Percentiles rank a stretch among this genome's conserved stretches.
Evolutionary conservation across 2,113 vertebrate genomes (phyloP).

Genomic region (Tautogolabrus adspersus): DNA sequence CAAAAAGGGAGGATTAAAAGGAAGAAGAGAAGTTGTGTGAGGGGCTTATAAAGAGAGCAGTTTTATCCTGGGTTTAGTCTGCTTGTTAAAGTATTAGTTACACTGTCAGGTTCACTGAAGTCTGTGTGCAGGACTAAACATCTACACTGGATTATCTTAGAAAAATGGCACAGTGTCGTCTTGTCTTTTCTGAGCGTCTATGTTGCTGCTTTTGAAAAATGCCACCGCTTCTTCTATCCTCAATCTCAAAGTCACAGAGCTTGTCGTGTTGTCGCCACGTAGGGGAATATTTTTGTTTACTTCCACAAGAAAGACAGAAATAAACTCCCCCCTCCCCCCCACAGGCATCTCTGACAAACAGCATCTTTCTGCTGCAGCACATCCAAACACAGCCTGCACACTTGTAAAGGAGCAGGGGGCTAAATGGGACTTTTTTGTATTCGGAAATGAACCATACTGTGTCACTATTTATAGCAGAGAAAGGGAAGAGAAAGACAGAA

Average conservation of each 20-base stretch:
- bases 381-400: conserved; percentile 11
- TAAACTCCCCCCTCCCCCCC: conserved; percentile 35
- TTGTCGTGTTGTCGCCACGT: conserved; percentile 18
- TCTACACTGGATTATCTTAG: too few species aligned
- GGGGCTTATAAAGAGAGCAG: conserved; percentile 14
- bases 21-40: conserved; percentile 25
- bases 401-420: conserved; percentile 29
- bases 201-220: conserved; percentile 25
- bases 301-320: conserved; percentile 50
- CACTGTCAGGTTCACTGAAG: not conserved
- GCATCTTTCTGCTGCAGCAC: conserved; percentile 29
- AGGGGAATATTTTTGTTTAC: conserved; percentile 53
- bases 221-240: conserved; percentile 1
- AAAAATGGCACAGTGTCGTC: not conserved
- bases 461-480: not conserved
- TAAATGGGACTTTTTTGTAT: not conserved
- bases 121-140: not conserved
- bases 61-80: not conserved
- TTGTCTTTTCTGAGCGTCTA: conserved; percentile 33
- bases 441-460: not conserved
- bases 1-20: conserved; percentile 1
- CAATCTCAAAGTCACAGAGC: conserved; percentile 39
- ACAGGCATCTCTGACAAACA: conserved; percentile 28
- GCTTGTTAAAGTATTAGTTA: not conserved
- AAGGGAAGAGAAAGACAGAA: not conserved